A percentile compares a stretch with the other conserved stretches of the same genome.
Conservation (phyloP, 2,888 invertebrate species). For the Cosmia pyralina region DNA sequence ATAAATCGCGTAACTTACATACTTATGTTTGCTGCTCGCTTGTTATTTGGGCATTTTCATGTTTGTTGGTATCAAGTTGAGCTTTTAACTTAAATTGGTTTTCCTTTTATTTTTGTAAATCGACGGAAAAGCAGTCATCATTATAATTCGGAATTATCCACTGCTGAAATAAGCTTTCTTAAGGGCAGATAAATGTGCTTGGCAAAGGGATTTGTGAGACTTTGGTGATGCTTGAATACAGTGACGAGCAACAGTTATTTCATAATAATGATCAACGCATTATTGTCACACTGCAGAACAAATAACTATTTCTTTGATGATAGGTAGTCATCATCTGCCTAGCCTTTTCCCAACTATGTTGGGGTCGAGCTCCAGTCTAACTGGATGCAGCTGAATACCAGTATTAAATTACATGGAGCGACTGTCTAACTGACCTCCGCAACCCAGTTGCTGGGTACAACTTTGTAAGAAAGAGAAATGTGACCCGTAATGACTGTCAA, state of each 20-base stretch:
- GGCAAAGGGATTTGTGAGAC: not conserved
- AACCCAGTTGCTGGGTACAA: too few species aligned
- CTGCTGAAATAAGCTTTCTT: not conserved
- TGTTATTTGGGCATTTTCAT: not conserved
- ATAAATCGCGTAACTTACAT: conserved; percentile 29
- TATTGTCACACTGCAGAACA: not conserved
- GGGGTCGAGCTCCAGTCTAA: too few species aligned
- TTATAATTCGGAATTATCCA: not conserved
- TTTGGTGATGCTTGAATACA: not conserved
- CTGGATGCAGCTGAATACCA: too few species aligned
- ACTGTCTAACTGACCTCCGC: too few species aligned
- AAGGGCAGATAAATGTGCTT: too few species aligned
- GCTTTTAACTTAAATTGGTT: not conserved
- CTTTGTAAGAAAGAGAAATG: too few species aligned
- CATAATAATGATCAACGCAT: not conserved
- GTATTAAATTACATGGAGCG: too few species aligned
- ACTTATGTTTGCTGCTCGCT: conserved; percentile 9
- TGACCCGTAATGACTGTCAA: too few species aligned
- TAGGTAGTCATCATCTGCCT: too few species aligned
- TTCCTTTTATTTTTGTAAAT: not conserved
- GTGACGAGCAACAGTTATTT: not conserved
- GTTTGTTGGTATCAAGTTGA: not conserved
- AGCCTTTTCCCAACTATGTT: too few species aligned
- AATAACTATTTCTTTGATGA: not conserved
- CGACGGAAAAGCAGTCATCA: not conserved